phyloP scores from a whole-genome alignment of 2,797 vertebrate species.

The Neosilurus mollespiculum region DNA sequence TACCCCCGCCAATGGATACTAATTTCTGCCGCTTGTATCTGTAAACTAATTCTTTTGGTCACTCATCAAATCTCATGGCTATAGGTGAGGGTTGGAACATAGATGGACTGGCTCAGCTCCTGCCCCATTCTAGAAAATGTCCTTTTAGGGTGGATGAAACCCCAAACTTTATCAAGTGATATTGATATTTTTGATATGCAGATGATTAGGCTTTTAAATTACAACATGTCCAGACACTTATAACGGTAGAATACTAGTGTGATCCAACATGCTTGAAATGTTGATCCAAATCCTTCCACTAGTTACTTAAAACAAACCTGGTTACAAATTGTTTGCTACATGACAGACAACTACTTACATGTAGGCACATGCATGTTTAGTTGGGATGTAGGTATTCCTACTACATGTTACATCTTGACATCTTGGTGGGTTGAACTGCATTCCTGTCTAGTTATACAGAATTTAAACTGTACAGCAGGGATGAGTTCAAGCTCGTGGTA shows the following conservation, averaged over 20 bases:
- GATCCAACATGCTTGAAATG: neutral
- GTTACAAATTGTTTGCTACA: neutral
- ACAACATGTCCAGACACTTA: too few species aligned
- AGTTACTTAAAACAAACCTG: neutral
- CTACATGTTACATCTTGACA: neutral
- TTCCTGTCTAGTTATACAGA: neutral
- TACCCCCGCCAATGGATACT: too few species aligned
- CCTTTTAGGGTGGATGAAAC: neutral
- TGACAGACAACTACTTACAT: neutral
- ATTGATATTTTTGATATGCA: neutral
- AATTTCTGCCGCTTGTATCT: too few species aligned
- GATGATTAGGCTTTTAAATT: neutral
- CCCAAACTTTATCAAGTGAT: neutral
- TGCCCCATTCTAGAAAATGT: neutral
- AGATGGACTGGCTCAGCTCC: too few species aligned
- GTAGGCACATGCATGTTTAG: neutral
- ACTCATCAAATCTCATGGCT: too few species aligned
- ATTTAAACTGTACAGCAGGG: neutral
- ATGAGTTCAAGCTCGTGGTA: too few species aligned
- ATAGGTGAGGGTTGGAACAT: too few species aligned
- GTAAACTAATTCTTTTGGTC: too few species aligned
- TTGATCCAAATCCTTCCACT: neutral
- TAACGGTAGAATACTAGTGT: neutral
- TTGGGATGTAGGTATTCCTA: neutral
- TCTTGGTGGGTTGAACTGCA: neutral